phyloP scores from a whole-genome alignment of 1,140 invertebrate species.

The Steinernema khuongi region DNA sequence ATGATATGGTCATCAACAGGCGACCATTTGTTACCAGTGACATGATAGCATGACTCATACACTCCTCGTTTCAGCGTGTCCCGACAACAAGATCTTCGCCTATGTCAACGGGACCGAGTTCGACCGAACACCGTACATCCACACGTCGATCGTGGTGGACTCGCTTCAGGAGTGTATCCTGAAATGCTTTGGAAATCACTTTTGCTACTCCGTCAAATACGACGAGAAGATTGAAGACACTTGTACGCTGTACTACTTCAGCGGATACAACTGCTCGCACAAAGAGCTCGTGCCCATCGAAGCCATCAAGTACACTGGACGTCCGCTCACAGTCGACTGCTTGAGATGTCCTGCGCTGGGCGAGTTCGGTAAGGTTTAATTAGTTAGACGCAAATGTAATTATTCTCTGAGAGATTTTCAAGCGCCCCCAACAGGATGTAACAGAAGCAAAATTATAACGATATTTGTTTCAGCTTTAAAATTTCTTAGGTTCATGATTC shows the following conservation, averaged over 20 bases:
- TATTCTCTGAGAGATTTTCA: too few species aligned
- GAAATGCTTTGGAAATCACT: constrained; percentile 37
- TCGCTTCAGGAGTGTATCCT: constrained; percentile 30
- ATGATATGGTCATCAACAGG: too few species aligned
- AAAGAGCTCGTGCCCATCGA: constrained; percentile 22
- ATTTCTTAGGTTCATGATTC: too few species aligned
- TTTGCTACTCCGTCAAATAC: constrained; percentile 34
- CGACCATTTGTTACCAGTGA: too few species aligned
- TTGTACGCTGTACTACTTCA: constrained; percentile 33
- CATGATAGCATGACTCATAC: too few species aligned
- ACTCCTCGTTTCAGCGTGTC: background rate
- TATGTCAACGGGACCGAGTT: constrained; percentile 1
- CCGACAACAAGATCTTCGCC: constrained; percentile 9
- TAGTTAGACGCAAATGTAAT: background rate
- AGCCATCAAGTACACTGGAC: constrained; percentile 24
- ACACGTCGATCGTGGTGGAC: background rate
- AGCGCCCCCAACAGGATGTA: too few species aligned
- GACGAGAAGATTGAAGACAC: constrained; percentile 22
- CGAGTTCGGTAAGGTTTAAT: constrained; percentile 29
- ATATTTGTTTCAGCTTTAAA: too few species aligned
- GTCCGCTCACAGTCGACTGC: constrained; percentile 32
- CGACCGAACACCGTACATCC: constrained; percentile 1
- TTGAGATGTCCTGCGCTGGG: constrained; percentile 30
- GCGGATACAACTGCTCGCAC: constrained; percentile 33
- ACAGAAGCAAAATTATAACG: too few species aligned